Evolutionary conservation across 2,888 invertebrate species (phyloP).

Genomic region (Kryphioiulus occultus): DNA sequence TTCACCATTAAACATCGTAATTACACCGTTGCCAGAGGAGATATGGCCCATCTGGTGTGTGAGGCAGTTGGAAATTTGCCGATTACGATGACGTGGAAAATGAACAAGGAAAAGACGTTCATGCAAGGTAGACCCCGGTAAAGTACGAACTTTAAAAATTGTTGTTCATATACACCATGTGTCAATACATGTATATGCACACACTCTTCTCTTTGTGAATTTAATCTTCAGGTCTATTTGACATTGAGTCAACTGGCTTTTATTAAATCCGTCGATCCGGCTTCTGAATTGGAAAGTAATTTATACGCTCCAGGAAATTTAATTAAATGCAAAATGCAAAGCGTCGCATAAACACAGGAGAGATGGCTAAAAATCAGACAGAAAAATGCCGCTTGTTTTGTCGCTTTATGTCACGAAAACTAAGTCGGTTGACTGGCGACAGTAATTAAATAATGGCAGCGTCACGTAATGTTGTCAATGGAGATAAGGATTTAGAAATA

Average conservation of each 20-base stretch:
- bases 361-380: neutral
- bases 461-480: neutral
- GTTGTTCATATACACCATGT: neutral
- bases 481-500: neutral
- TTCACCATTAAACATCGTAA: conserved; percentile 50
- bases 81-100: conserved; percentile 47
- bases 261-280: conserved; percentile 31
- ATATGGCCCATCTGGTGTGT: conserved; percentile 47
- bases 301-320: conserved; percentile 35
- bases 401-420: neutral
- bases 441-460: neutral
- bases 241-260: neutral
- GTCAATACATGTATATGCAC: neutral
- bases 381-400: neutral
- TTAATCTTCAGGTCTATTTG: conserved; percentile 12
- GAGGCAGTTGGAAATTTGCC: conserved; percentile 49
- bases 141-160: conserved; percentile 50
- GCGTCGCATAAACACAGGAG: neutral
- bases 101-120: conserved; percentile 47
- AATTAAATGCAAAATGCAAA: conserved; percentile 10
- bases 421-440: neutral
- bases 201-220: neutral
- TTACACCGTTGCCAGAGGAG: conserved; percentile 48
- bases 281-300: conserved; percentile 20
- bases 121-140: conserved; percentile 50